phyloP scores from a whole-genome alignment of 2,113 vertebrate species.

The Sialia sialis region DNA sequence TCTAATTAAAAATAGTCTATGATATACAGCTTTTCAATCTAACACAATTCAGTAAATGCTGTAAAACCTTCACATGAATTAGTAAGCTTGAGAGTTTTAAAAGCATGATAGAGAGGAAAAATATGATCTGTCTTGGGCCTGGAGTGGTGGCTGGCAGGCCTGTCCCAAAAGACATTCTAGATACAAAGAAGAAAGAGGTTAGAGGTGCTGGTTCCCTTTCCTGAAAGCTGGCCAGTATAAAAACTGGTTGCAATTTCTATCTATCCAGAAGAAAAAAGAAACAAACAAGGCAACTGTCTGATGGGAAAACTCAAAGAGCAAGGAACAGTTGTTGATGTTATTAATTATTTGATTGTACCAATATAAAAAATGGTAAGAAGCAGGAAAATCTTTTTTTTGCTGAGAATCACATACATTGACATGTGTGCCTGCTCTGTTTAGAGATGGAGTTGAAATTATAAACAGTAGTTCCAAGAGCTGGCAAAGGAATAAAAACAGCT shows the following conservation, averaged over 20 bases:
- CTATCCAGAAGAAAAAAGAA: background rate
- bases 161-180: background rate
- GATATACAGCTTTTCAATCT: background rate
- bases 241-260: background rate
- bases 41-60: background rate
- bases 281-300: background rate
- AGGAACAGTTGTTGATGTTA: background rate
- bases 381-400: background rate
- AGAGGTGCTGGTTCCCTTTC: background rate
- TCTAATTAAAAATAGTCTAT: background rate
- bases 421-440: background rate
- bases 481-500: background rate
- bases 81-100: background rate
- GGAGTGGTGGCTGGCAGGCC: background rate
- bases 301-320: background rate
- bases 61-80: background rate
- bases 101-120: background rate
- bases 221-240: background rate
- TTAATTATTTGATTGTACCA: background rate
- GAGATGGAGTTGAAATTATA: background rate
- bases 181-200: background rate
- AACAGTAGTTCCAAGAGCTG: background rate
- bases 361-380: background rate
- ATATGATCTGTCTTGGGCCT: fast-evolving
- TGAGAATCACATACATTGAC: background rate